Percentiles rank a stretch among this genome's conserved stretches.
These are phyloP conservation scores for Leuctra nigra DNA, from an alignment of 2,888 invertebrate genomes.

Conservation along the genomic window DNA sequence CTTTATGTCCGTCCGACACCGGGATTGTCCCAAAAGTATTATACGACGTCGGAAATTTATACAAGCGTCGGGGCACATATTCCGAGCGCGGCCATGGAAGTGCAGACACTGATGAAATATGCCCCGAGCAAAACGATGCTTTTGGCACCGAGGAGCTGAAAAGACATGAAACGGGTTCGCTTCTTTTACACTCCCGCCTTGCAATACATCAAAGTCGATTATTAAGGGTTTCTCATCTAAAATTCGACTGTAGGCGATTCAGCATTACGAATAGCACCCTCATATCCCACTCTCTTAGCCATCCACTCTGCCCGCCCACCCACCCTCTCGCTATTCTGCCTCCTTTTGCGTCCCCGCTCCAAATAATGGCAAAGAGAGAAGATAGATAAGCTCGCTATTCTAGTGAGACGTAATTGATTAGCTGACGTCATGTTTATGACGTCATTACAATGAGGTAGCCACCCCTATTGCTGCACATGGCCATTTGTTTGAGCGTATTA, in stretches of 20 bases:
- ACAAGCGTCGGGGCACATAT: too few relatives aligned
- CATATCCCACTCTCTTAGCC: background rate
- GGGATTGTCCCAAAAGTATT: too few relatives aligned
- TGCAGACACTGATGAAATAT: background rate
- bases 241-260: conserved; percentile 14
- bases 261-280: conserved; percentile 14
- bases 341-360: conserved; percentile 1
- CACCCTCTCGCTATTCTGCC: background rate
- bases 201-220: conserved; percentile 12
- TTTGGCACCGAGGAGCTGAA: conserved; percentile 3
- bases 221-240: conserved; percentile 13
- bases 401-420: conserved; percentile 19
- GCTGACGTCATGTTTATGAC: conserved; percentile 19
- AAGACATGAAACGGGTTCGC: conserved; percentile 3
- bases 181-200: background rate
- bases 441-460: conserved; percentile 19
- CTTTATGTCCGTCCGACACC: too few relatives aligned
- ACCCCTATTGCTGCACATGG: conserved; percentile 12
- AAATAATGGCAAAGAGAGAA: conserved; percentile 16
- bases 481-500: conserved; percentile 11
- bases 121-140: background rate
- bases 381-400: conserved; percentile 15
- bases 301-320: background rate
- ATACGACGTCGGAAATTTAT: too few relatives aligned
- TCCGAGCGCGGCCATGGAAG: too few relatives aligned